phyloP scores from a whole-genome alignment of 1,140 invertebrate species.

The Xylocopa sonorina region DNA sequence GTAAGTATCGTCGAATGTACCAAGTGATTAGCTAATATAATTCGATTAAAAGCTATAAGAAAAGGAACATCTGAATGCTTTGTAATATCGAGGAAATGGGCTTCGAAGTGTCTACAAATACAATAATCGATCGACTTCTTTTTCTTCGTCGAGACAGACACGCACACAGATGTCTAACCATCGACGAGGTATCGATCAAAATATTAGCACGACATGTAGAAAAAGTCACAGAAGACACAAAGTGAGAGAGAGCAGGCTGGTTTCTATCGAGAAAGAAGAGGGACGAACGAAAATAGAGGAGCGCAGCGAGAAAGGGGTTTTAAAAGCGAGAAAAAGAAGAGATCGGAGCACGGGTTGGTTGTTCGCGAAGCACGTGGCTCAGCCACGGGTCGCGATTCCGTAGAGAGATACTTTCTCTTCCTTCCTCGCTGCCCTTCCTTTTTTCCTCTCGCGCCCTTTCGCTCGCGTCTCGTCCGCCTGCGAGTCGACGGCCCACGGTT shows the following conservation, averaged over 20 bases:
- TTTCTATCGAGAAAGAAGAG: background rate
- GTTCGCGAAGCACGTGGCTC: slow-evolving; percentile 45
- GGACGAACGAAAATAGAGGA: background rate
- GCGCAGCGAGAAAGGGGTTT: background rate
- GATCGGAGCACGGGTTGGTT: background rate
- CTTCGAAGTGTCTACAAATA: too few species aligned
- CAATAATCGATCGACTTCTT: too few species aligned
- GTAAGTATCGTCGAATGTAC: too few species aligned
- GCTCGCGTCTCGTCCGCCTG: slow-evolving; percentile 14
- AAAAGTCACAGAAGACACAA: background rate
- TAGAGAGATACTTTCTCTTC: slow-evolving; percentile 43
- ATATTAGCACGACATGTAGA: too few species aligned
- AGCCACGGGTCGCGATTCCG: slow-evolving; percentile 3
- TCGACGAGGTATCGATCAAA: too few species aligned
- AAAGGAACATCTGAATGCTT: too few species aligned
- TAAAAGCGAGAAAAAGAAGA: background rate
- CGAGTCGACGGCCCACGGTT: slow-evolving; percentile 38
- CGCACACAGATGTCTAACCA: too few species aligned
- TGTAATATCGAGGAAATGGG: too few species aligned
- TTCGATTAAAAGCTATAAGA: too few species aligned
- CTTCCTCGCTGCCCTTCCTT: slow-evolving; percentile 18
- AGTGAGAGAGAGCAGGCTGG: background rate
- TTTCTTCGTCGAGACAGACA: too few species aligned
- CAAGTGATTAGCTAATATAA: too few species aligned
- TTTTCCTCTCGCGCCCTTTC: background rate